A percentile compares a stretch with the other conserved stretches of the same genome.
phyloP scores from a whole-genome alignment of 1,140 invertebrate species.

The Armadillidium nasatum region DNA sequence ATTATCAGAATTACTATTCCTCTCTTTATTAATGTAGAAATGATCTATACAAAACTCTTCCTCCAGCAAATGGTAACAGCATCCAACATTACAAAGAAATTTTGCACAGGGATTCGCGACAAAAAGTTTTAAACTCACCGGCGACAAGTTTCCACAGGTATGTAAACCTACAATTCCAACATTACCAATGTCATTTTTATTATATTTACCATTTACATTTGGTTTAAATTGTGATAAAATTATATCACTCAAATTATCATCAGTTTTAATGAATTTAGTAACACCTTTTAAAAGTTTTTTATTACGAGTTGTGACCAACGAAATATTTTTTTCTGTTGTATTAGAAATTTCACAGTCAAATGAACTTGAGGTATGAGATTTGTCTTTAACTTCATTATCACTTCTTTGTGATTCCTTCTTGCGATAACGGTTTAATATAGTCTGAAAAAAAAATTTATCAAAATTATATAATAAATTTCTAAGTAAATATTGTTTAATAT shows the following conservation, averaged over 20 bases:
- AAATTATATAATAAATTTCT: no score
- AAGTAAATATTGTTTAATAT: no score
- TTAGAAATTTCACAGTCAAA: no score
- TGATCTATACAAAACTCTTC: constrained; percentile 56
- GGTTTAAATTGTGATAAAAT: not conserved
- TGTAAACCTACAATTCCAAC: constrained; percentile 70
- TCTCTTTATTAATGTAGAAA: constrained; percentile 38
- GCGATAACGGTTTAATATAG: no score
- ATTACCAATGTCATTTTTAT: not conserved
- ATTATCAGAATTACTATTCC: not conserved
- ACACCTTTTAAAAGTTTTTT: no score
- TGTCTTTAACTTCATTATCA: no score
- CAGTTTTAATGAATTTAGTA: not conserved
- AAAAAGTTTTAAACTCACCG: constrained; percentile 70
- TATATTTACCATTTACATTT: not conserved
- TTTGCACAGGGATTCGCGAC: constrained; percentile 53
- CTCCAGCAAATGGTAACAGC: constrained; percentile 65
- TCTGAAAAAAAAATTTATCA: no score
- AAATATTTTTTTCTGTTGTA: no score
- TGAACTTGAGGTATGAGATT: no score
- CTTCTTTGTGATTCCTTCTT: no score
- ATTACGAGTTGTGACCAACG: no score
- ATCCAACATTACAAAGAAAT: constrained; percentile 71
- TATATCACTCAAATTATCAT: not conserved
- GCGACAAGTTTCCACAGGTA: constrained; percentile 78